Conservation (phyloP, 2,797 vertebrate species). For the Salarias fasciatus region DNA sequence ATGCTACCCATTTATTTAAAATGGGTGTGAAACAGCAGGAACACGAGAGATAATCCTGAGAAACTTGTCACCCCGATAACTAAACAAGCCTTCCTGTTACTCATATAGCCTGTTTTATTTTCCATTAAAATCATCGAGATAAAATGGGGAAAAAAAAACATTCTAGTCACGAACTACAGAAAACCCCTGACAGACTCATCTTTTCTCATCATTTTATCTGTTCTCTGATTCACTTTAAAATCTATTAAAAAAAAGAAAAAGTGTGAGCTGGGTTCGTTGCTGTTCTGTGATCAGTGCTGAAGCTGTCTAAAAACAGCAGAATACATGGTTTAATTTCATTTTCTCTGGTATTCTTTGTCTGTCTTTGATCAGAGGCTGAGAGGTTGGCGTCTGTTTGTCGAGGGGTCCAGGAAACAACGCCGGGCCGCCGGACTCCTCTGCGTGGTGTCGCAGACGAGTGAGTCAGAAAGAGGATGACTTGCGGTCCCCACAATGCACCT, state of each 20-base stretch:
- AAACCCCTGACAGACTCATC: slow-evolving; percentile 44
- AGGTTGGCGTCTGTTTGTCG: slow-evolving; percentile 85
- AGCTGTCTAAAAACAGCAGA: slow-evolving; percentile 79
- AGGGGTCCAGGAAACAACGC: slow-evolving; percentile 82
- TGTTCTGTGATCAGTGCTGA: slow-evolving; percentile 77
- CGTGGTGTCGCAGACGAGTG: slow-evolving; percentile 75
- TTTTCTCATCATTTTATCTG: slow-evolving; percentile 33
- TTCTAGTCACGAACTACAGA: slow-evolving; percentile 12
- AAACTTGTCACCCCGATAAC: slow-evolving; percentile 63
- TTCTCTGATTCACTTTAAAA: slow-evolving; percentile 39
- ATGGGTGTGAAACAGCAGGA: slow-evolving; percentile 10
- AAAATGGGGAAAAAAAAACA: slow-evolving; percentile 51
- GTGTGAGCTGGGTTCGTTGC: slow-evolving; percentile 54
- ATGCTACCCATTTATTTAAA: background rate
- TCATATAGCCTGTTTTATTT: slow-evolving; percentile 65
- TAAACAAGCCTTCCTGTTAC: slow-evolving; percentile 71
- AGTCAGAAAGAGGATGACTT: slow-evolving; percentile 46
- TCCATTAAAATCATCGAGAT: slow-evolving; percentile 53
- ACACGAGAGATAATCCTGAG: slow-evolving; percentile 53
- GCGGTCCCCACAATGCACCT: slow-evolving; percentile 71
- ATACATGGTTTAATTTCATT: slow-evolving; percentile 69
- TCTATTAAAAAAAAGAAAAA: slow-evolving; percentile 13
- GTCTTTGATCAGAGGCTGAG: slow-evolving; percentile 79
- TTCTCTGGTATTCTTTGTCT: slow-evolving; percentile 50
- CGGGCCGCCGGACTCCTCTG: slow-evolving; percentile 58